Conservation (phyloP, 2,888 invertebrate species). For the Himalopsyche anomala region DNA sequence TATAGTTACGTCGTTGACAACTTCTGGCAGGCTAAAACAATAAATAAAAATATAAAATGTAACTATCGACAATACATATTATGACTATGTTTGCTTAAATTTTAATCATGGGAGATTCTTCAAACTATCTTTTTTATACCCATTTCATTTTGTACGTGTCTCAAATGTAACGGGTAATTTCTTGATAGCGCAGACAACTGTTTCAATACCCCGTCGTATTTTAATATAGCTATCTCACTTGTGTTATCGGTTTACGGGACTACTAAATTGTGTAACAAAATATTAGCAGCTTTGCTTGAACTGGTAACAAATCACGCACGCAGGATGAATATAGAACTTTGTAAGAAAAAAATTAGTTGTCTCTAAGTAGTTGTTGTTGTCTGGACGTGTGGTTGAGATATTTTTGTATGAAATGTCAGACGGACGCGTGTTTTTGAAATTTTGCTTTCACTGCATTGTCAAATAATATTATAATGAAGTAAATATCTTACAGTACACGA, state of each 20-base stretch:
- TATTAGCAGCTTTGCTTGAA: background rate
- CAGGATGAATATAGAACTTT: slow-evolving; percentile 33
- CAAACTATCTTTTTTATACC: no score
- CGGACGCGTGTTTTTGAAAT: slow-evolving; percentile 5
- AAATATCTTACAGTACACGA: background rate
- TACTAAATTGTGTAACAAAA: background rate
- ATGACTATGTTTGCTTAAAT: no score
- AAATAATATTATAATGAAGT: background rate
- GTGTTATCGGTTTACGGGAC: background rate
- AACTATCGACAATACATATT: no score
- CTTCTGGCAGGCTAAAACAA: no score
- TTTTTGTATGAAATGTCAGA: slow-evolving; percentile 22
- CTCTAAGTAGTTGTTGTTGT: background rate
- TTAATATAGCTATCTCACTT: slow-evolving; percentile 7
- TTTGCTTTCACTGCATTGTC: background rate
- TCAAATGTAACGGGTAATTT: slow-evolving; percentile 23
- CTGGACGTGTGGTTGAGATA: background rate
- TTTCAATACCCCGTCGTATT: background rate
- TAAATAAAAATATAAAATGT: no score
- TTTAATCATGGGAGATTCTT: no score
- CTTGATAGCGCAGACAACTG: background rate
- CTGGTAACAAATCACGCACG: background rate
- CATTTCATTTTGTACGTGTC: no score
- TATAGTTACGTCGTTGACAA: no score
- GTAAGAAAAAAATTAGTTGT: slow-evolving; percentile 8